A percentile compares a stretch with the other conserved stretches of the same genome.
phyloP scores from a whole-genome alignment of 2,888 invertebrate genomes.

The Orthosia incerta region DNA sequence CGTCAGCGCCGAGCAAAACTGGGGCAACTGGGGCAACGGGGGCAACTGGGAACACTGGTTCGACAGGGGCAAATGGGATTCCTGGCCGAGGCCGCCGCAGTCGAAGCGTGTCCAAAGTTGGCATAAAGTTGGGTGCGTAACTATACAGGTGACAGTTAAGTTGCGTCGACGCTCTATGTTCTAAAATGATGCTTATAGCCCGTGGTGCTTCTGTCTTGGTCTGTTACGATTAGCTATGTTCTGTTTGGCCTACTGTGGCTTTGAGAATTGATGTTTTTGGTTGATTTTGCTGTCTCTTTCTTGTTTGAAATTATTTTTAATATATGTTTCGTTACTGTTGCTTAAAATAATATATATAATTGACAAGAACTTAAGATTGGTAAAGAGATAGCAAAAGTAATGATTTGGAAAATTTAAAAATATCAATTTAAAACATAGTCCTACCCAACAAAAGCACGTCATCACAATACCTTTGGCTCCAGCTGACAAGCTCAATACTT shows the following conservation, averaged over 20 bases:
- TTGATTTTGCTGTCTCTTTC: slow-evolving; percentile 53
- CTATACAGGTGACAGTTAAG: slow-evolving; percentile 82
- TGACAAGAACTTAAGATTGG: slow-evolving; percentile 18
- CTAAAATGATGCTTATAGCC: slow-evolving; percentile 70
- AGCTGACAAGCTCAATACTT: slow-evolving; percentile 7
- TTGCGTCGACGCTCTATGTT: slow-evolving; percentile 89
- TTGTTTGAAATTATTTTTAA: not conserved
- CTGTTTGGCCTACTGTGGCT: slow-evolving; percentile 67
- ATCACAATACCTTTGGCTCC: not conserved
- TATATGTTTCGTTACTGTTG: not conserved
- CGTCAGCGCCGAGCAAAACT: slow-evolving; percentile 86
- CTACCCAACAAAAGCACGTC: not conserved
- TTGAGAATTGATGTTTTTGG: slow-evolving; percentile 54
- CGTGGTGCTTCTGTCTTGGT: slow-evolving; percentile 71
- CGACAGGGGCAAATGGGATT: slow-evolving; percentile 71
- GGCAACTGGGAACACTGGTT: slow-evolving; percentile 70
- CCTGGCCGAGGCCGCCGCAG: slow-evolving; percentile 85
- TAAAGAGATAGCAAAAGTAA: slow-evolving; percentile 43
- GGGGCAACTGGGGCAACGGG: slow-evolving; percentile 68
- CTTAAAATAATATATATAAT: not conserved
- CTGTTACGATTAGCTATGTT: slow-evolving; percentile 58
- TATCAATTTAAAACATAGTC: slow-evolving; percentile 39
- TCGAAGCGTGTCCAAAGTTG: slow-evolving; percentile 89
- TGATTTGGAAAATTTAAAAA: slow-evolving; percentile 1
- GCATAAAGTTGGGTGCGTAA: slow-evolving; percentile 91